Base-by-base conservation (phyloP, 2,113 vertebrate genomes). In the Perca flavescens region DNA sequence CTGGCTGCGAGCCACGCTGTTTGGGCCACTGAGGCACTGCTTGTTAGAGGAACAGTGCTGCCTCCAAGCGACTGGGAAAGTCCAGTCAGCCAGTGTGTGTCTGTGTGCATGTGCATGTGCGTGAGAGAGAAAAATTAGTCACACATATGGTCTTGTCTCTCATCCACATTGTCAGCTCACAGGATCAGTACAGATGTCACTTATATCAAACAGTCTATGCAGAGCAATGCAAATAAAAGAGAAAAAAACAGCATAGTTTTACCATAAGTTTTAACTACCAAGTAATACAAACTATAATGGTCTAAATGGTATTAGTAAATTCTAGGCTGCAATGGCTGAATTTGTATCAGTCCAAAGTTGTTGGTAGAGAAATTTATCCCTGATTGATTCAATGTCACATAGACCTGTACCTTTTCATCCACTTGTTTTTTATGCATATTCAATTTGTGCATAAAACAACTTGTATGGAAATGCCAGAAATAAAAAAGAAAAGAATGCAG, bases 31-130 rank as follows among this genome's bases (percentile, higher is more conserved):
- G 36, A 73, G 74, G 73, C 54, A 6, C 17, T 47, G 61, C 54
- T 64, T 79, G 58, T 71, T 61, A 22, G 83, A 82, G 85, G 80
- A 85, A 61, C 77, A 70, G 82, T 84, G 79, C 86, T 93, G 89
- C 93, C 88, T 91, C 92, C 90, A 80, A 83, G 90, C 6, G 81
- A 83, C 47, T 64, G 60, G 67, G 79, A 71, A 84, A 78, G 50
- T 70, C 64, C 68, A 50, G 69, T 85, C 74, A 16, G 50, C 28
- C 50, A 25, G 13, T 62, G 14, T 53, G 19, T 72, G 21, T 85
- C 14, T 53, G 19, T 72, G 21, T 85, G 61, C 67, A 53, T 34
- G 28, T 73, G 53, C 47, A 49, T 67, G 58, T 43, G 68, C 17
- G 68, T 46, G 57, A 43, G 43, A 17, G n/a, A 31, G 2, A 21